A percentile compares a stretch with the other conserved stretches of the same genome.
Conservation (phyloP, 2,113 vertebrate genomes). For the Addax nasomaculatus region DNA sequence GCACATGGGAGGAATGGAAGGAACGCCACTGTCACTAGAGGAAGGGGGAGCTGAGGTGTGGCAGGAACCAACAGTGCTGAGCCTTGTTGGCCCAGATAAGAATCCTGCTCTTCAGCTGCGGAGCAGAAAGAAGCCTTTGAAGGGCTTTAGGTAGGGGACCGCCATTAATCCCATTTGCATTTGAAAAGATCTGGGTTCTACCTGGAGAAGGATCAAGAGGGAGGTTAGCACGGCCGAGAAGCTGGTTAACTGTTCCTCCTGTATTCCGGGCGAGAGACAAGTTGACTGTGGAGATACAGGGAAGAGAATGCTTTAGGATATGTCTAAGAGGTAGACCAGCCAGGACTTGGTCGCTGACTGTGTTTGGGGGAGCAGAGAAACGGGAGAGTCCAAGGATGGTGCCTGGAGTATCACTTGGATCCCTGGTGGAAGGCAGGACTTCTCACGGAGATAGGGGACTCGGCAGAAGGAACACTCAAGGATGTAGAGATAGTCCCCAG, state of each 20-base stretch:
- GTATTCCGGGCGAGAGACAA: neutral
- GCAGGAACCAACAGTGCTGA: rapidly evolving
- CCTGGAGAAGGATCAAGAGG: neutral
- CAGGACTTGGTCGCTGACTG: neutral
- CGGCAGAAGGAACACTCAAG: rapidly evolving
- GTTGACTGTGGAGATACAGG: rapidly evolving
- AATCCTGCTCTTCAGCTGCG: neutral
- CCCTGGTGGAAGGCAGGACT: too few species aligned
- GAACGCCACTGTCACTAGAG: rapidly evolving
- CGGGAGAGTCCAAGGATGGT: rapidly evolving
- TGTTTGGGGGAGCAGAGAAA: neutral
- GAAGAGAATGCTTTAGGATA: rapidly evolving
- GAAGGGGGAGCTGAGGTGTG: neutral
- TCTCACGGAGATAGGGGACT: neutral
- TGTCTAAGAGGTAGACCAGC: rapidly evolving
- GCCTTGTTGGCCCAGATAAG: neutral
- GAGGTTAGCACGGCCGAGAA: too few species aligned
- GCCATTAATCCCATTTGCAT: neutral
- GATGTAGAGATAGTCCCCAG: rapidly evolving
- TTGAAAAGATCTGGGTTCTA: neutral
- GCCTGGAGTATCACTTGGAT: neutral
- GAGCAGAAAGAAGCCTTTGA: neutral
- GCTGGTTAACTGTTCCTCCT: neutral
- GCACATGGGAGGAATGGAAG: rapidly evolving
- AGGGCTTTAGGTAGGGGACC: neutral